phyloP scores from a whole-genome alignment of 2,888 invertebrate species.

The Zonitis immaculata region DNA sequence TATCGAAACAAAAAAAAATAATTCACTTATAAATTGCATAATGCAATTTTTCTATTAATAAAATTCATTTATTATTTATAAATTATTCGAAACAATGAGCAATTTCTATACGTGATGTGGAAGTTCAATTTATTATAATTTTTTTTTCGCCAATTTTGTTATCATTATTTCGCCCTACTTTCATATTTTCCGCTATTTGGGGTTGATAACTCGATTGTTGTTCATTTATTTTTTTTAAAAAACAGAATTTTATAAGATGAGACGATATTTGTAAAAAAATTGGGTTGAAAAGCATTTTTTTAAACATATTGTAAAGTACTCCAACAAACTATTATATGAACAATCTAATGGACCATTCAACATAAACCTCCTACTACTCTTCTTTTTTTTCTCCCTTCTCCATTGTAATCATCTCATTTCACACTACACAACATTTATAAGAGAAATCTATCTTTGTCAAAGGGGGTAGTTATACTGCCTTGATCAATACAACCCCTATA shows the following conservation, averaged over 20 bases:
- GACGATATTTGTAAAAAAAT: too few species aligned
- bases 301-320: conserved; percentile 10
- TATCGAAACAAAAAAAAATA: background rate
- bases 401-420: background rate
- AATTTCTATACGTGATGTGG: background rate
- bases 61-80: background rate
- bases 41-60: background rate
- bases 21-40: background rate
- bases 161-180: background rate
- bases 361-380: too few species aligned
- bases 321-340: conserved; percentile 16
- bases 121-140: background rate
- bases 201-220: too few species aligned
- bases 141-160: background rate
- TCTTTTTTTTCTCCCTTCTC: too few species aligned
- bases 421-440: background rate
- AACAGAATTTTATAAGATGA: too few species aligned
- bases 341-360: conserved; percentile 11
- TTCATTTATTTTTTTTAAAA: too few species aligned
- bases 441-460: conserved; percentile 11
- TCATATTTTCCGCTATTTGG: too few species aligned
- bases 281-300: background rate
- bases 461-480: conserved; percentile 20
- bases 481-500: conserved; percentile 19
- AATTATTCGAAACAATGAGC: background rate